Percentiles rank a stretch among this genome's conserved stretches.
Conservation (phyloP, 1,140 invertebrate species). For the Onthophagus taurus region DNA sequence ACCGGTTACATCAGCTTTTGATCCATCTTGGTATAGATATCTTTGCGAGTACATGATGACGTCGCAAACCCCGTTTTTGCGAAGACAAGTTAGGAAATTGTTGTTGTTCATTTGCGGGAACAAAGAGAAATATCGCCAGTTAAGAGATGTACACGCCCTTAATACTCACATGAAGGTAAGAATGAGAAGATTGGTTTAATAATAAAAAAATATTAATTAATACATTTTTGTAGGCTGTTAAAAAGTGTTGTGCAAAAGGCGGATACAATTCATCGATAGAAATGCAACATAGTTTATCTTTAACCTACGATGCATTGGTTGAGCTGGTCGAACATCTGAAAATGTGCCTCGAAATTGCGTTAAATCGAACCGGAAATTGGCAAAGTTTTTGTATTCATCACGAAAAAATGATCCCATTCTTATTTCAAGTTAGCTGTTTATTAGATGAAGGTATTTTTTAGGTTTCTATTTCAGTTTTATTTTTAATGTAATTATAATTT, state of each 20-base stretch:
- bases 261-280: conserved; percentile 44
- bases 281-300: conserved; percentile 36
- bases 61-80: conserved; percentile 65
- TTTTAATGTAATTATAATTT: conserved; percentile 1
- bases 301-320: conserved; percentile 84
- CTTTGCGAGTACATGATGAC: conserved; percentile 98
- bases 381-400: conserved; percentile 80
- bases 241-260: conserved; percentile 48
- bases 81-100: conserved; percentile 79
- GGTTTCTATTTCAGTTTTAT: neutral
- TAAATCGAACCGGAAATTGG: conserved; percentile 73
- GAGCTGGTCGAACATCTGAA: conserved; percentile 92
- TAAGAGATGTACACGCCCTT: conserved; percentile 85
- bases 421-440: conserved; percentile 68
- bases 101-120: conserved; percentile 89
- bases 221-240: conserved; percentile 40
- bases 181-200: neutral
- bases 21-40: conserved; percentile 62
- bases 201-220: neutral
- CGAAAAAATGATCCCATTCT: conserved; percentile 63
- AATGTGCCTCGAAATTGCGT: conserved; percentile 86
- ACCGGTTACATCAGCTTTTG: conserved; percentile 44
- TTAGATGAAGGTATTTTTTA: conserved; percentile 66
- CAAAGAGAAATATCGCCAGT: conserved; percentile 89
- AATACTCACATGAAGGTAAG: conserved; percentile 66